Evolutionary conservation across 2,113 vertebrate species (phyloP).

Genomic region (Catharus minimus): DNA sequence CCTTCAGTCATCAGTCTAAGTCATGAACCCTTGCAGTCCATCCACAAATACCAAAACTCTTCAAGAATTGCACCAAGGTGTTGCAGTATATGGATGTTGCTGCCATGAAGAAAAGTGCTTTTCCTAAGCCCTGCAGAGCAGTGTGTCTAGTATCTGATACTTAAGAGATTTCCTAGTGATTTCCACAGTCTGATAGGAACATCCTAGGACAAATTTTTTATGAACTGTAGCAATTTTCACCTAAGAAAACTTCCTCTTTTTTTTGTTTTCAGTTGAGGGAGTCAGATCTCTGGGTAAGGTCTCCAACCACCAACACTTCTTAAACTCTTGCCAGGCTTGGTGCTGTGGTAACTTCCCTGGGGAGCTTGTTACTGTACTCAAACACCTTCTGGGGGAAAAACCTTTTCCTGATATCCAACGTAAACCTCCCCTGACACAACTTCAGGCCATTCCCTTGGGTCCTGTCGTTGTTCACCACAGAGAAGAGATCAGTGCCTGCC

Average conservation of each 20-base stretch:
- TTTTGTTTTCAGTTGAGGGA: background rate
- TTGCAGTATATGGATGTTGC: background rate
- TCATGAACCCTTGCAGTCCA: background rate
- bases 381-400: background rate
- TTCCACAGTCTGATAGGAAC: background rate
- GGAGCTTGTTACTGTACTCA: background rate
- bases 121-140: background rate
- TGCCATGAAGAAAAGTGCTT: background rate
- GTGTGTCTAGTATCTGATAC: accelerated
- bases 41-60: background rate
- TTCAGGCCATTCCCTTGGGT: background rate
- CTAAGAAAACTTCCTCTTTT: background rate
- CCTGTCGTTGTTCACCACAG: background rate
- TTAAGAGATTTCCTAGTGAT: background rate
- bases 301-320: background rate
- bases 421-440: background rate
- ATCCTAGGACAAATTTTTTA: background rate
- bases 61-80: background rate
- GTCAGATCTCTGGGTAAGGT: background rate
- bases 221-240: background rate
- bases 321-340: background rate
- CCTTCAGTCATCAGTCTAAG: background rate
- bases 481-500: background rate
- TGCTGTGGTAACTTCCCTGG: background rate
- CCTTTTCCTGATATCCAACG: background rate